A percentile compares a stretch with the other conserved stretches of the same genome.
phyloP scores from a whole-genome alignment of 2,888 invertebrate species.

The Orthosia cruda region DNA sequence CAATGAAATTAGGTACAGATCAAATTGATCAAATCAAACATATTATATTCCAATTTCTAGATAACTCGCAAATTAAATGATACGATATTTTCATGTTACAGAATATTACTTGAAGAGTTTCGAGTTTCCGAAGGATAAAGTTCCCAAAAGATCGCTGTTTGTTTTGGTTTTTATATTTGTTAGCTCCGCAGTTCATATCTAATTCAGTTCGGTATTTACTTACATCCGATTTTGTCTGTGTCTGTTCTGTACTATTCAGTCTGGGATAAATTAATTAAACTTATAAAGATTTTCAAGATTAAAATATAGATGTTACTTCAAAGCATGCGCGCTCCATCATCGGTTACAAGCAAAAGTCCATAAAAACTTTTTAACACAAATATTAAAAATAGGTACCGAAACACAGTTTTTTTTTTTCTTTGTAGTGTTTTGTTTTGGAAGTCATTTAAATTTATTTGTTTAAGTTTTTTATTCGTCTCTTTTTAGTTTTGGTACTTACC shows the following conservation, averaged over 20 bases:
- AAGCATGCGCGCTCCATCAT: no score
- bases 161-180: slow-evolving; percentile 25
- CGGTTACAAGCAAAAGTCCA: no score
- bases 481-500: no score
- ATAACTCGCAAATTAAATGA: slow-evolving; percentile 6
- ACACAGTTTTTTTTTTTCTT: no score
- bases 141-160: slow-evolving; percentile 14
- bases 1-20: no score
- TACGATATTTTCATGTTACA: slow-evolving; percentile 14
- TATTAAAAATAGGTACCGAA: no score
- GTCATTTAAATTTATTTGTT: no score
- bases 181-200: not conserved
- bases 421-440: no score
- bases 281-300: not conserved
- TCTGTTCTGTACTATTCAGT: no score
- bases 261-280: not conserved
- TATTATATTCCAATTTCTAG: not conserved
- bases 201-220: slow-evolving; percentile 1
- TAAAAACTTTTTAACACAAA: no score
- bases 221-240: slow-evolving; percentile 4
- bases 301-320: no score
- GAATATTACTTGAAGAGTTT: slow-evolving; percentile 27
- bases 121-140: slow-evolving; percentile 12
- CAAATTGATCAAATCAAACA: not conserved
- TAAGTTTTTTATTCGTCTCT: no score